Base-by-base conservation (phyloP, 1,140 invertebrate species). In the Cataglyphis hispanica region DNA sequence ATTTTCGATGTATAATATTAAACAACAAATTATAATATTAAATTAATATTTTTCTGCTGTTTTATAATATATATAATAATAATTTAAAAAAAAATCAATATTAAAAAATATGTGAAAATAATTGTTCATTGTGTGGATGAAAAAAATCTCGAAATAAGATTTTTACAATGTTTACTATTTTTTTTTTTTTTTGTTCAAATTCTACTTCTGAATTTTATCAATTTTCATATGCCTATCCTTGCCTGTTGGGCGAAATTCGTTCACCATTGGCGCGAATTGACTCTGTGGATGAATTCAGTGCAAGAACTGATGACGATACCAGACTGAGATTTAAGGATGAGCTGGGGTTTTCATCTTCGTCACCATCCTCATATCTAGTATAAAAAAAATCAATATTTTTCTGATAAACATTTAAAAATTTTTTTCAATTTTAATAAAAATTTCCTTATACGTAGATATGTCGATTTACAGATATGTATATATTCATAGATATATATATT, bases 281-380 rank as follows among this genome's bases (percentile, higher is more conserved):
- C 56, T 94, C 94, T 0, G 92, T 93, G 0, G 94, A 95, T 1
- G 93, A 94, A 53, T 93, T 89, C 37, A 93, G 56, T n/a, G 85
- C 77, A n/a, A 85, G 83, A 25, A 86, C 81, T 1, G 88, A 56
- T 0, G 92, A 91, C 43, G 91, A 91, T 19, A 91, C 85, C 19
- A 89, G 85, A 64, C 92, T 95, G 10, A 94, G 89, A 85, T 95
- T 95, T 31, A 94, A 89, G 0, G 95, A 95, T 27, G 94, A 95
- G 85, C 95, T 94, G 19, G 95, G 94, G 87, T 95, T 95, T 75
- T 96, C 96, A 86, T 95, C 95, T 64, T 96, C 96, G 85, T 96
- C 96, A 0, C 95, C 96, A 78, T 96, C 96, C 76, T 96, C 96
- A 34, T 83, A 83, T 83, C 78, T 83, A 60, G 13, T 22, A 83